Evolutionary conservation across 2,113 vertebrate genomes (phyloP).

Genomic region (Charina bottae): DNA sequence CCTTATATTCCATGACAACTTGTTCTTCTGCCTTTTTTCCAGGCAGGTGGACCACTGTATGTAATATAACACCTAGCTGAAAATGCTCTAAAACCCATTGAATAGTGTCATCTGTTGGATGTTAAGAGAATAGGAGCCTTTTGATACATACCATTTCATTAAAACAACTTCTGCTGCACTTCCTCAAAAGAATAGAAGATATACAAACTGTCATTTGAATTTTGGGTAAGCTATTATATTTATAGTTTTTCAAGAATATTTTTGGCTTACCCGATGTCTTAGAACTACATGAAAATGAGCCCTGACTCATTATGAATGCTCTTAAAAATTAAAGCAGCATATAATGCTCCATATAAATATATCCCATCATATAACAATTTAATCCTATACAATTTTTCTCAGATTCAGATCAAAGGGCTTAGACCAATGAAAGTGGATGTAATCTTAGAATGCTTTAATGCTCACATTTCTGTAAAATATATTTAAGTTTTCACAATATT

Average conservation of each 20-base stretch:
- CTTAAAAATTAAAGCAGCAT: not conserved
- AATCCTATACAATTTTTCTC: conserved; percentile 20
- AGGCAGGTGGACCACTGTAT: conserved; percentile 63
- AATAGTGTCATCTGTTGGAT: conserved; percentile 58
- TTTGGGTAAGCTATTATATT: conserved; percentile 60
- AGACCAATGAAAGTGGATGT: not conserved
- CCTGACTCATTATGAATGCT: not conserved
- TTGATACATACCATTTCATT: conserved; percentile 56
- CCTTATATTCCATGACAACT: conserved; percentile 56
- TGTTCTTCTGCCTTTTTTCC: conserved; percentile 67
- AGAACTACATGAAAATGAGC: conserved; percentile 32
- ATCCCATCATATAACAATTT: not conserved
- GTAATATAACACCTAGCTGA: conserved; percentile 61
- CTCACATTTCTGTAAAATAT: not conserved
- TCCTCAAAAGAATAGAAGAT: conserved; percentile 64
- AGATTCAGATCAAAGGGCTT: not conserved
- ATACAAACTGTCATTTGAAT: conserved; percentile 59
- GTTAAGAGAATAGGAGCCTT: conserved; percentile 57
- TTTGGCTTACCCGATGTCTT: conserved; percentile 66
- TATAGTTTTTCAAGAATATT: conserved; percentile 58
- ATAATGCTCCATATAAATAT: not conserved
- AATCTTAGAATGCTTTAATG: no score
- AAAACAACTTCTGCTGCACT: conserved; percentile 57
- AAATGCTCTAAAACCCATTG: conserved; percentile 68
- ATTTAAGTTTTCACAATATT: not conserved